These are phyloP conservation scores for Rhyzopertha dominica DNA, from an alignment of 1,140 invertebrate species.

Conservation along the genomic window DNA sequence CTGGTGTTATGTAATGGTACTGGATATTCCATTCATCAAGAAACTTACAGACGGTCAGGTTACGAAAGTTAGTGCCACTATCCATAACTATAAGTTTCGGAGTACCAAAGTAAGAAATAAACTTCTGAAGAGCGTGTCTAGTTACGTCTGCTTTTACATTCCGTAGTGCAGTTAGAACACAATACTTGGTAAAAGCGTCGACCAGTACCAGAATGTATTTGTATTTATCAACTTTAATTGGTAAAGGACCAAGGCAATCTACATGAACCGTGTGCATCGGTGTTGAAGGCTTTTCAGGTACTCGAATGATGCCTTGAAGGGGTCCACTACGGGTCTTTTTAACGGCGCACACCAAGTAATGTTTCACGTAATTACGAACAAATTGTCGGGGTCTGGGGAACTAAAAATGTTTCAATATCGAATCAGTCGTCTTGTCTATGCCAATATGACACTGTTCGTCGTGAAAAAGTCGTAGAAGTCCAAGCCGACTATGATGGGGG, in stretches of 20 bases:
- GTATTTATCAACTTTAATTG: constrained; percentile 18
- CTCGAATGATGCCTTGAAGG: constrained; percentile 30
- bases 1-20: constrained; percentile 1
- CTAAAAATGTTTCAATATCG: no score
- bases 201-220: constrained; percentile 8
- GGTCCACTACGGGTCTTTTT: constrained; percentile 30
- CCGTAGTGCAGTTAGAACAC: constrained; percentile 4
- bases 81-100: constrained; percentile 9
- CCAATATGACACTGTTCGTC: no score
- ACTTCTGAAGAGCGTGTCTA: not conserved
- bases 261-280: constrained; percentile 34
- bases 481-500: no score
- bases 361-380: not conserved
- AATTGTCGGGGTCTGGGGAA: no score
- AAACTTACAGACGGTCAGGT: constrained; percentile 1
- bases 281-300: constrained; percentile 25
- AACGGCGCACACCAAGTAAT: constrained; percentile 10
- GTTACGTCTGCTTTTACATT: constrained; percentile 2
- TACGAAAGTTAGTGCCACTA: constrained; percentile 6
- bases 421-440: no score
- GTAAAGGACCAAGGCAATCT: constrained; percentile 31
- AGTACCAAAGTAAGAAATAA: constrained; percentile 11
- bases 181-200: constrained; percentile 15
- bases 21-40: not conserved
- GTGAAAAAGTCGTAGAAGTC: no score